These are phyloP conservation scores for Epistrophe eligans DNA, from an alignment of 2,888 invertebrate genomes.

Conservation along the genomic window DNA sequence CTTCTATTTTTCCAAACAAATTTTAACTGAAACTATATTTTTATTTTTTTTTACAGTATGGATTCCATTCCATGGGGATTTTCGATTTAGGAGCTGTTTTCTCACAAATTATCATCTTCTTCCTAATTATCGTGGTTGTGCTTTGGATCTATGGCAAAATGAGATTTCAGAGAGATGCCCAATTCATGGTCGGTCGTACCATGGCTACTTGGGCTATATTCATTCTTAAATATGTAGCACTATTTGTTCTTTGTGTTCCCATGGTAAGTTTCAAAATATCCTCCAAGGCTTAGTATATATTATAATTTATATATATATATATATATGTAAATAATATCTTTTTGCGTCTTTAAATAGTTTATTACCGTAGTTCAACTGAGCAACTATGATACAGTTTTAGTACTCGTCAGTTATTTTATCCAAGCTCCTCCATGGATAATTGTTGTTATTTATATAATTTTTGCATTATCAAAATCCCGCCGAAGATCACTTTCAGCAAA, in stretches of 20 bases:
- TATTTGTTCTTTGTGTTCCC: constrained; percentile 79
- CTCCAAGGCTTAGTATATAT: background rate
- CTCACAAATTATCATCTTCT: constrained; percentile 85
- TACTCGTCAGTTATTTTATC: constrained; percentile 48
- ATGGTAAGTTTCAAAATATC: constrained; percentile 77
- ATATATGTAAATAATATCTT: background rate
- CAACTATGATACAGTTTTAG: constrained; percentile 40
- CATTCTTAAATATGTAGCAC: constrained; percentile 81
- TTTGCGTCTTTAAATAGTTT: constrained; percentile 13
- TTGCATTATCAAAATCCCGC: constrained; percentile 64
- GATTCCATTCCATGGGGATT: constrained; percentile 80
- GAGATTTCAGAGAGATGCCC: constrained; percentile 87
- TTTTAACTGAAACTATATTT: accelerated
- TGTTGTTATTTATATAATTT: constrained; percentile 71
- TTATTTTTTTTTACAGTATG: constrained; percentile 78
- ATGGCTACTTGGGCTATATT: constrained; percentile 84
- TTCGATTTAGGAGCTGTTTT: constrained; percentile 79
- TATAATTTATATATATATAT: no score
- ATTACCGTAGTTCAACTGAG: constrained; percentile 61
- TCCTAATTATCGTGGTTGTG: constrained; percentile 91
- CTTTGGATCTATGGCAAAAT: constrained; percentile 92
- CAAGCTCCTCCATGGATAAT: constrained; percentile 75
- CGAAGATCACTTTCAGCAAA: constrained; percentile 78
- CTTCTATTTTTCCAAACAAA: background rate
- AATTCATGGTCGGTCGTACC: constrained; percentile 89